These are phyloP conservation scores for Hirtodrosophila duncani DNA, from an alignment of 2,888 invertebrate species.

Conservation along the genomic window DNA sequence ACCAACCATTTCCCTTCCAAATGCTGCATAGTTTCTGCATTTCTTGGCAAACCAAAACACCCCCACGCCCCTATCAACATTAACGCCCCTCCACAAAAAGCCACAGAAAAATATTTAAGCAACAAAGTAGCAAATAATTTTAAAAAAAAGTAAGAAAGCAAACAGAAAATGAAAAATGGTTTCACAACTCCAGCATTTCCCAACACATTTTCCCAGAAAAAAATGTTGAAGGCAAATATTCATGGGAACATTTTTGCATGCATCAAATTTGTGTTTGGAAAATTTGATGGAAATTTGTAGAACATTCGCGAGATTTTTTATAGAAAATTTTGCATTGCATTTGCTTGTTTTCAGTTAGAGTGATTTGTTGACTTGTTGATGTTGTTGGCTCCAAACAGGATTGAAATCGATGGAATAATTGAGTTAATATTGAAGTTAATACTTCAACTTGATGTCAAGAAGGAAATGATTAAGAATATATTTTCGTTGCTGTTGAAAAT, in stretches of 20 bases:
- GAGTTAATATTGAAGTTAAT: too few species aligned
- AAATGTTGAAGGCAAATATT: constrained; percentile 31
- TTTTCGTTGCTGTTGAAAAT: constrained; percentile 11
- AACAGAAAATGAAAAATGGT: constrained; percentile 27
- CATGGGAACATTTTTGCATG: constrained; percentile 31
- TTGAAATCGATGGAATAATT: constrained; percentile 1
- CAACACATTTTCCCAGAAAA: not conserved
- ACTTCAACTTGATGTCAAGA: too few species aligned
- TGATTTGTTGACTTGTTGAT: too few species aligned
- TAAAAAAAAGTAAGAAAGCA: constrained; percentile 1
- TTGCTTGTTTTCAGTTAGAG: too few species aligned
- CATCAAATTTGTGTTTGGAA: constrained; percentile 28
- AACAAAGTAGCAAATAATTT: constrained; percentile 31
- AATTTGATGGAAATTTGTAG: constrained; percentile 15
- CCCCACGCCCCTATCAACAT: too few species aligned
- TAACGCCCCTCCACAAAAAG: too few species aligned
- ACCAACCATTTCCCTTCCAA: constrained; percentile 22
- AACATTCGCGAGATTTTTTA: too few species aligned
- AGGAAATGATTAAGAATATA: not conserved
- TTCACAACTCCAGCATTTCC: constrained; percentile 21
- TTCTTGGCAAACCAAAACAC: constrained; percentile 9
- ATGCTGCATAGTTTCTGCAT: constrained; percentile 27
- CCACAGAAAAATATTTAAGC: constrained; percentile 36
- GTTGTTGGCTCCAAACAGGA: constrained; percentile 20
- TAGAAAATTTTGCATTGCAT: not conserved